phyloP scores from a whole-genome alignment of 1,140 invertebrate species.

The Hycleus phaleratus region DNA sequence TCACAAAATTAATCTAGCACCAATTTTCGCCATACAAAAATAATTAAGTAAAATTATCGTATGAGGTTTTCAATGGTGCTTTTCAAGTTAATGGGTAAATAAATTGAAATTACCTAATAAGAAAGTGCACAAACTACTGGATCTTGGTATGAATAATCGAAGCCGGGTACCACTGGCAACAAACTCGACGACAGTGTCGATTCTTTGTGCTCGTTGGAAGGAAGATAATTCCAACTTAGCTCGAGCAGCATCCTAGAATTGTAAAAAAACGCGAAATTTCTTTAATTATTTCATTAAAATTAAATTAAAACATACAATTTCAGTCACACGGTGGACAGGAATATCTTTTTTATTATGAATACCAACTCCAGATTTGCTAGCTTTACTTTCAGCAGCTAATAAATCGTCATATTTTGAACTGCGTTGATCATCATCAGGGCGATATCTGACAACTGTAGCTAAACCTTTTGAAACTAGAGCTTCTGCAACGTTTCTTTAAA shows the following conservation, averaged over 20 bases:
- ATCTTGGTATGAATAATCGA: slow-evolving; percentile 88
- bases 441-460: slow-evolving; percentile 86
- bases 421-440: slow-evolving; percentile 92
- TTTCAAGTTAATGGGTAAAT: not conserved
- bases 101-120: slow-evolving; percentile 62
- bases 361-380: slow-evolving; percentile 77
- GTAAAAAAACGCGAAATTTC: not conserved
- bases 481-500: slow-evolving; percentile 83
- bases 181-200: slow-evolving; percentile 91
- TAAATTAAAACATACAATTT: slow-evolving; percentile 57
- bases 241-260: slow-evolving; percentile 60
- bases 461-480: slow-evolving; percentile 87
- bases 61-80: slow-evolving; percentile 12
- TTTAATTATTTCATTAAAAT: slow-evolving; percentile 1
- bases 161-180: slow-evolving; percentile 89
- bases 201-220: slow-evolving; percentile 74
- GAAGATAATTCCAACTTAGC: slow-evolving; percentile 89
- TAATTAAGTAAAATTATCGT: not conserved
- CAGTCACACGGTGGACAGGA: slow-evolving; percentile 75
- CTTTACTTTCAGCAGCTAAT: slow-evolving; percentile 88
- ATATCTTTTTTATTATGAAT: slow-evolving; percentile 81
- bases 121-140: slow-evolving; percentile 92
- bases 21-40: slow-evolving; percentile 1
- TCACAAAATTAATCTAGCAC: slow-evolving; percentile 9
- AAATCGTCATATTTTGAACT: slow-evolving; percentile 90